Conservation (phyloP, 2,113 vertebrate species). For the Gadus chalcogrammus region DNA sequence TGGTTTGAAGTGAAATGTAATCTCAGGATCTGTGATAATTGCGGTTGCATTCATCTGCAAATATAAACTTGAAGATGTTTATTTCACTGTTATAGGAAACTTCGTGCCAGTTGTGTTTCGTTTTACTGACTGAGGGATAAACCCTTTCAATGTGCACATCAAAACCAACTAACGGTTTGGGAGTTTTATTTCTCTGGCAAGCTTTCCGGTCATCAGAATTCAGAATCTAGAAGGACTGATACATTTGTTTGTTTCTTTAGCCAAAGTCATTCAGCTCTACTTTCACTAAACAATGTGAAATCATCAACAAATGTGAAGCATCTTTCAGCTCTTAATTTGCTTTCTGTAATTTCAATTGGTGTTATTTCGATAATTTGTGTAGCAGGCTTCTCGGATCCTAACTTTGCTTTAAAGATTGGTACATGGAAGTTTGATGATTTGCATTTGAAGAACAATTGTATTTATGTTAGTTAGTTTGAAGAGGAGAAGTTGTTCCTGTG, state of each 20-base stretch:
- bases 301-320: constrained; percentile 45
- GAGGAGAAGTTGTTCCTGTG: not conserved
- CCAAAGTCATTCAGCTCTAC: constrained; percentile 39
- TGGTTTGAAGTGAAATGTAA: constrained; percentile 45
- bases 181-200: constrained; percentile 20
- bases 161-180: not conserved
- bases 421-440: constrained; percentile 39
- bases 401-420: not conserved
- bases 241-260: constrained; percentile 33
- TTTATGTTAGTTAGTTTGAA: constrained; percentile 44
- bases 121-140: constrained; percentile 31
- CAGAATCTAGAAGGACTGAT: constrained; percentile 1
- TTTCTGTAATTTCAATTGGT: constrained; percentile 34
- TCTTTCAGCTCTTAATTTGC: constrained; percentile 31
- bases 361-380: constrained; percentile 27
- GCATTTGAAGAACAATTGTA: constrained; percentile 34
- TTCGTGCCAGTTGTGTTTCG: constrained; percentile 11
- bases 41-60: constrained; percentile 19
- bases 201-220: no score
- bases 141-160: constrained; percentile 39
- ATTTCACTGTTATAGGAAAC: constrained; percentile 23
- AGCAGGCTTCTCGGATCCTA: not conserved
- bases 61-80: constrained; percentile 22
- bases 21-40: constrained; percentile 51
- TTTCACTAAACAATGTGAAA: constrained; percentile 60